Conservation (phyloP, 2,888 invertebrate genomes). For the Tenthredo livida region DNA sequence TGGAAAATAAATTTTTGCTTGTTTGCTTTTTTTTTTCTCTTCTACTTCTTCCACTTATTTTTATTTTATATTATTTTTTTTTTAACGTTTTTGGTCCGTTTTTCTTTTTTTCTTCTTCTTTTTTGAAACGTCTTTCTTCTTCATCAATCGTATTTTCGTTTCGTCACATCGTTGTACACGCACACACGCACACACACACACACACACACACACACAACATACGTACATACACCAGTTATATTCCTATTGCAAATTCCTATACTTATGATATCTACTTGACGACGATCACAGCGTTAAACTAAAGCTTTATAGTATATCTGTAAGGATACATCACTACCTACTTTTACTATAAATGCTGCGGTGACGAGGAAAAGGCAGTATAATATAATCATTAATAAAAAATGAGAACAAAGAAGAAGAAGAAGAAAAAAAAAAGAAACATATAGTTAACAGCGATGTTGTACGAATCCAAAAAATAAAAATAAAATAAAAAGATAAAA, state of each 20-base stretch:
- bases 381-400: neutral
- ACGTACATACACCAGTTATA: neutral
- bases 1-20: neutral
- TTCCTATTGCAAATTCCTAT: neutral
- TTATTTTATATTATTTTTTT: neutral
- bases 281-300: neutral
- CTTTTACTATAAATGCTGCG: neutral
- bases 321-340: neutral
- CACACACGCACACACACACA: too few species aligned
- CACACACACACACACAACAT: neutral
- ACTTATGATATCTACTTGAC: neutral
- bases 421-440: neutral
- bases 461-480: neutral
- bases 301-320: neutral
- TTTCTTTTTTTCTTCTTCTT: neutral
- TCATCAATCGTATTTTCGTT: neutral
- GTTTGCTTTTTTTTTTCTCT: neutral
- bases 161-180: neutral
- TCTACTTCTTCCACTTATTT: neutral
- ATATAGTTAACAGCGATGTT: neutral
- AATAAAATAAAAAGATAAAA: neutral
- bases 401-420: neutral
- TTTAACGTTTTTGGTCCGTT: neutral
- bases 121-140: neutral
- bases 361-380: neutral